Evolutionary conservation across 1,140 invertebrate species (phyloP).

Genomic region (Chionoecetes opilio): DNA sequence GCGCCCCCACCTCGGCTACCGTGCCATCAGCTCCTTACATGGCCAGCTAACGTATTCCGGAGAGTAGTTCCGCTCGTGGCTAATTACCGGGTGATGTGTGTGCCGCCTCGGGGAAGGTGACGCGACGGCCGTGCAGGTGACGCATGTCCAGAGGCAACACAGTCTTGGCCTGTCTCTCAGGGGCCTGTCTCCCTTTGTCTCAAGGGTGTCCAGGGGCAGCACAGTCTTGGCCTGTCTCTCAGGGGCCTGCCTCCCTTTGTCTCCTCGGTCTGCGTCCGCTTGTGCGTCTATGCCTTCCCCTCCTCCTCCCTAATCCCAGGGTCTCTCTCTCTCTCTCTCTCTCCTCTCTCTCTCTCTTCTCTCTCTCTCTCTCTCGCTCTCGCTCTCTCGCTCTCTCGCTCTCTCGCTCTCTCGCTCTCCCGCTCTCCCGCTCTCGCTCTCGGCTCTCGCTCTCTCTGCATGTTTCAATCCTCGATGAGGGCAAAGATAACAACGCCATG

Average conservation of each 20-base stretch:
- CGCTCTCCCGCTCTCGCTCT: too few relatives aligned
- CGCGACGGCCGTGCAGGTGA: not conserved
- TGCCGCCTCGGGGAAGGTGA: slow-evolving; percentile 1
- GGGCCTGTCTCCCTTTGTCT: not conserved
- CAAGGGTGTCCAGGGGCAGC: not conserved
- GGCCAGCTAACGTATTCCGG: not conserved
- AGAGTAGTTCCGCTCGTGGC: not conserved
- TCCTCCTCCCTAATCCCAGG: too few relatives aligned
- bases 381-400: too few relatives aligned
- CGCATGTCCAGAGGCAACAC: not conserved
- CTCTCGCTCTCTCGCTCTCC: too few relatives aligned
- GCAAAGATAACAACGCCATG: not conserved
- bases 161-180: too few relatives aligned
- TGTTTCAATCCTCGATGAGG: not conserved
- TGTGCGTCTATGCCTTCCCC: too few relatives aligned
- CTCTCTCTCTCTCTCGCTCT: too few relatives aligned
- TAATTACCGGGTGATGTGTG: slow-evolving; percentile 5
- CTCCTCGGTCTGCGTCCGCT: not conserved
- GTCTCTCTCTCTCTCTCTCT: too few relatives aligned
- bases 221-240: too few relatives aligned
- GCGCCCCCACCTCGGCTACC: not conserved
- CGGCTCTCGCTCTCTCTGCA: not conserved
- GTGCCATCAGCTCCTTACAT: not conserved
- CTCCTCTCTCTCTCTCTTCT: too few relatives aligned
- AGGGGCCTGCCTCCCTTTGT: not conserved